A percentile compares a stretch with the other conserved stretches of the same genome.
Conservation (phyloP, 2,113 vertebrate genomes). For the Camelus dromedarius region DNA sequence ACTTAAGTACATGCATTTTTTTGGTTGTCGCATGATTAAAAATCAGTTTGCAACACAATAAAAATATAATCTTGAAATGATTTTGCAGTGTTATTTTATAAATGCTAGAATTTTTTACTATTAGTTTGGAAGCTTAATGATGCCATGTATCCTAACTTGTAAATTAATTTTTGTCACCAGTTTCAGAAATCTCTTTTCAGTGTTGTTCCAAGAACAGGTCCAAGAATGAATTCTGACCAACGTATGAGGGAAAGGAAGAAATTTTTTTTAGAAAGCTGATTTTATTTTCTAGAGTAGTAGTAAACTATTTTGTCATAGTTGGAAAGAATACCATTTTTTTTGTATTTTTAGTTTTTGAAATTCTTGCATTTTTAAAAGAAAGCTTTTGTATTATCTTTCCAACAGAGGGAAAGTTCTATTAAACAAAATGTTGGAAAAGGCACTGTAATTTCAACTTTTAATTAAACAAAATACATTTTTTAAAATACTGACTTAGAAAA, state of each 20-base stretch:
- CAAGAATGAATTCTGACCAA: constrained; percentile 74
- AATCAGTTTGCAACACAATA: constrained; percentile 31
- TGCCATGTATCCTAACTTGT: constrained; percentile 59
- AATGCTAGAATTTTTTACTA: constrained; percentile 53
- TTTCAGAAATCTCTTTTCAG: constrained; percentile 79
- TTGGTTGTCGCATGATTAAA: constrained; percentile 43
- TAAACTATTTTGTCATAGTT: constrained; percentile 29
- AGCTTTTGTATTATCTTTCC: constrained; percentile 3
- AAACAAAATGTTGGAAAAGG: constrained; percentile 40
- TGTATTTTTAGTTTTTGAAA: constrained; percentile 51
- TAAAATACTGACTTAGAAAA: constrained; percentile 52
- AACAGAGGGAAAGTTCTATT: neutral
- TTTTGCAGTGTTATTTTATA: constrained; percentile 34
- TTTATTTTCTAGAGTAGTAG: constrained; percentile 57
- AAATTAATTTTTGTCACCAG: constrained; percentile 77
- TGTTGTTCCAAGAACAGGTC: constrained; percentile 77
- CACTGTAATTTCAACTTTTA: constrained; percentile 45
- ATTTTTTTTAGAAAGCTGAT: constrained; percentile 1
- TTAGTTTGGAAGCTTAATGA: constrained; percentile 73
- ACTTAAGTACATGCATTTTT: neutral
- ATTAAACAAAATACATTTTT: constrained; percentile 44
- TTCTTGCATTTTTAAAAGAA: constrained; percentile 55
- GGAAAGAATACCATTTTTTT: neutral
- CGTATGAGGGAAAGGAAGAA: constrained; percentile 58
- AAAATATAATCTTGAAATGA: constrained; percentile 40